Conservation (phyloP, 2,797 vertebrate genomes). For the Aeoliscus strigatus region DNA sequence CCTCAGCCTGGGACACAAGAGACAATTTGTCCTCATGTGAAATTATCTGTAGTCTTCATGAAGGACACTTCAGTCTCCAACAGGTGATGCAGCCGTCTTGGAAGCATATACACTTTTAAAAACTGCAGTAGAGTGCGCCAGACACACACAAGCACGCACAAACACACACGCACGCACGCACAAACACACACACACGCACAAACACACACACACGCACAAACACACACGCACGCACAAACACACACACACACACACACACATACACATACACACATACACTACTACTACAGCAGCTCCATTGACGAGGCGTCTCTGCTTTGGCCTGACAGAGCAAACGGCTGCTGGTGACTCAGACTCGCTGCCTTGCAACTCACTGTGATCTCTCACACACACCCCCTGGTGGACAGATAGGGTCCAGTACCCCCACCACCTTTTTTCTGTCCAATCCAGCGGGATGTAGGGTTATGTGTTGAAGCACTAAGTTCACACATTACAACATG, state of each 20-base stretch:
- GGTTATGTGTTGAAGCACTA: too few relatives aligned
- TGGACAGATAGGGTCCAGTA: conserved; percentile 25
- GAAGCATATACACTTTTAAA: conserved; percentile 25
- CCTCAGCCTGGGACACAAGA: not conserved
- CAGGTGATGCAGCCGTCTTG: too few relatives aligned
- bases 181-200: too few relatives aligned
- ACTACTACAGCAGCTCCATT: conserved; percentile 75
- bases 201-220: too few relatives aligned
- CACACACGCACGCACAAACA: too few relatives aligned
- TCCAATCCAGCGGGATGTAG: too few relatives aligned
- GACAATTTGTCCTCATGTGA: not conserved
- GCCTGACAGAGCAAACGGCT: conserved; percentile 62
- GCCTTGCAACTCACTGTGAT: conserved; percentile 51
- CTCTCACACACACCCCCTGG: conserved; percentile 61
- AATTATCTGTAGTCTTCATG: not conserved
- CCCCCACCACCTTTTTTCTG: too few relatives aligned
- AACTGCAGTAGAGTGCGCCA: conserved; percentile 21
- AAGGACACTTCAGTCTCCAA: too few relatives aligned
- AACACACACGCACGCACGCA: too few relatives aligned
- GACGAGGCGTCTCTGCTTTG: conserved; percentile 61
- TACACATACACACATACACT: conserved; percentile 40
- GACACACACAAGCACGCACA: conserved; percentile 4
- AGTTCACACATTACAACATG: too few relatives aligned
- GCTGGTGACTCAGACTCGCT: conserved; percentile 71
- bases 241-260: too few relatives aligned